Conservation (phyloP, 2,797 vertebrate genomes). For the Lagocephalus sceleratus region DNA sequence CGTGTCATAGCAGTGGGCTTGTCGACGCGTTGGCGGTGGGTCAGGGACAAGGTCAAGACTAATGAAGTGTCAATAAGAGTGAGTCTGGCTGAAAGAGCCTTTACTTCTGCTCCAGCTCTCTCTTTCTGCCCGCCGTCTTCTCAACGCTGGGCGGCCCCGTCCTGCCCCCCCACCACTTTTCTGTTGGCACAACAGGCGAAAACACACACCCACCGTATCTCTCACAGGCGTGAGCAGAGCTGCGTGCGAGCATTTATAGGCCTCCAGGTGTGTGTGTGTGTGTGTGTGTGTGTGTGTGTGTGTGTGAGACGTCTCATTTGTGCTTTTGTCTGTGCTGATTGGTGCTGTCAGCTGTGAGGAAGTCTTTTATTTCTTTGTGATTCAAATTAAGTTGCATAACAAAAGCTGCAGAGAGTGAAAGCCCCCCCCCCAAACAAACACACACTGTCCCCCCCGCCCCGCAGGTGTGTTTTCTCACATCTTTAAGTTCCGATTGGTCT, state of each 20-base stretch:
- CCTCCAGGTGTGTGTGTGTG: constrained; percentile 16
- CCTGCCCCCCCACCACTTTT: constrained; percentile 22
- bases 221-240: constrained; percentile 42
- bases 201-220: constrained; percentile 21
- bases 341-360: constrained; percentile 25
- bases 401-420: constrained; percentile 31
- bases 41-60: constrained; percentile 51
- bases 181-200: constrained; percentile 58
- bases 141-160: background rate
- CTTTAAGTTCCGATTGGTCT: constrained; percentile 1
- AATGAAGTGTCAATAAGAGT: constrained; percentile 61
- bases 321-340: constrained; percentile 15
- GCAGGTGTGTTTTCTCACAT: constrained; percentile 31
- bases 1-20: constrained; percentile 55
- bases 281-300: constrained; percentile 20
- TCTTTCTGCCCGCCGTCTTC: constrained; percentile 36
- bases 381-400: constrained; percentile 58
- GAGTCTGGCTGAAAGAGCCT: constrained; percentile 32
- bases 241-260: constrained; percentile 30
- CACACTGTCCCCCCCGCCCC: constrained; percentile 13
- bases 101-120: constrained; percentile 66
- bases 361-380: constrained; percentile 61
- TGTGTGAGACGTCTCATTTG: constrained; percentile 10
- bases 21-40: constrained; percentile 48
- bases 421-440: no score